Base-by-base conservation (phyloP, 30 jellyfish, hydroid and myxozoan species). In the Cassiopea andromeda region DNA sequence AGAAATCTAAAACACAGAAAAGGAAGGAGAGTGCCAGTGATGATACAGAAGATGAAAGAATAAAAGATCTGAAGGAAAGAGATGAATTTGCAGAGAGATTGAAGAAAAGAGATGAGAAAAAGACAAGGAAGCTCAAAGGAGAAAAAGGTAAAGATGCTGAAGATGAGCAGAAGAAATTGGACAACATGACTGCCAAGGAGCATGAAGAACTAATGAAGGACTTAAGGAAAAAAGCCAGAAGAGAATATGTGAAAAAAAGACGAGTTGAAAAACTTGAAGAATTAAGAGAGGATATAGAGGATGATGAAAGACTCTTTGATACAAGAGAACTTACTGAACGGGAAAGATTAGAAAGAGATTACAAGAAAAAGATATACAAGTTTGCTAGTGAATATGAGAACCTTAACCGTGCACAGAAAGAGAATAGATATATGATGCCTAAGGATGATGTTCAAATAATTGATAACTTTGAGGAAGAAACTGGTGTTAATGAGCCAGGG, bases 171-270 rank as follows among this genome's bases (percentile, higher is more conserved):
- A 92, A 87, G 89, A 95, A 85, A 54, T 43, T 87, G 58, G 89
- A 92, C 49, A 90, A 96, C 54, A 54, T 96, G 91, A 98, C 91
- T 54, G 93, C 90, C 54, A 97, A 96, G 69, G 98, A 96, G 49
- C 78, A 94, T 54, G 79, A 80, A 74, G 80, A 80, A 68, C 19
- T 91, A 69, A 85, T 97, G 69, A 91, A 97, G 45, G 97, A 81
- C 14, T 77, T 97, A 79, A 83, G 99, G 46, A 97, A 97, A 81
- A 90, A 81, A 71, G 99, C 98, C 60, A 91, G 99, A 68, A 97
- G 94, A 82, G 99, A 93, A 2, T 97, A 97, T 85, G 99, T 97
- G 48, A 93, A 91, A 77, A 93, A 93, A 72, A 64, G 99, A n/a
- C 84, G 94, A 71, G 94, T 68, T 1, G 99, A 97, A 68, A 97